Evolutionary conservation across 2,888 invertebrate species (phyloP).

Genomic region (Scrobipalpa atriplicella): DNA sequence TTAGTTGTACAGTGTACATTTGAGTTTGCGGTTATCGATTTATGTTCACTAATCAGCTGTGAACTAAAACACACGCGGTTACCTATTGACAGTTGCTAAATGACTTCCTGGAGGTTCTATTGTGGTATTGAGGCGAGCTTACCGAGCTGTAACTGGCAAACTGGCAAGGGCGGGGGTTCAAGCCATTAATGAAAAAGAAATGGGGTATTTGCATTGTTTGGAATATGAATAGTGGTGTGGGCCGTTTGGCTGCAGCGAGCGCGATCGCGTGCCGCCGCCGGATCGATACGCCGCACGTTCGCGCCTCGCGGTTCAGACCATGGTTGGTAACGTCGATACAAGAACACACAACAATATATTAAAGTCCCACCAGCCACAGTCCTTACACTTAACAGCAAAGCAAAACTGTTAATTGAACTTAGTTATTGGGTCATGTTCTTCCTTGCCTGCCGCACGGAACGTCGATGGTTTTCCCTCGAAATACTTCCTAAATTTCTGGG

Average conservation of each 20-base stretch:
- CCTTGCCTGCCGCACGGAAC: not conserved
- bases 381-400: not conserved
- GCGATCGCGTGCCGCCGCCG: constrained; percentile 71
- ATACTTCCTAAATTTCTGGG: not conserved
- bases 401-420: constrained; percentile 1
- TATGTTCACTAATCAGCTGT: constrained; percentile 8
- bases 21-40: constrained; percentile 8
- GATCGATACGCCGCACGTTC: constrained; percentile 77
- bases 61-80: not conserved
- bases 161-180: constrained; percentile 14
- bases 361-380: not conserved
- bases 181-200: constrained; percentile 32
- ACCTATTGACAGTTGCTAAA: constrained; percentile 3
- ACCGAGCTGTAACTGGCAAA: constrained; percentile 21
- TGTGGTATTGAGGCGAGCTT: constrained; percentile 19
- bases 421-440: not conserved
- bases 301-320: constrained; percentile 61
- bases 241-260: constrained; percentile 62
- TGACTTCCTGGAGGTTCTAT: constrained; percentile 5
- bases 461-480: not conserved
- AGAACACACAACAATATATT: constrained; percentile 2
- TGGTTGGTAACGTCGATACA: constrained; percentile 42
- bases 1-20: not conserved
- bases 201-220: constrained; percentile 27
- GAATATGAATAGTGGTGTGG: constrained; percentile 35